A percentile compares a stretch with the other conserved stretches of the same genome.
Evolutionary conservation across 2,113 vertebrate species (phyloP).

Genomic region (Aix galericulata): DNA sequence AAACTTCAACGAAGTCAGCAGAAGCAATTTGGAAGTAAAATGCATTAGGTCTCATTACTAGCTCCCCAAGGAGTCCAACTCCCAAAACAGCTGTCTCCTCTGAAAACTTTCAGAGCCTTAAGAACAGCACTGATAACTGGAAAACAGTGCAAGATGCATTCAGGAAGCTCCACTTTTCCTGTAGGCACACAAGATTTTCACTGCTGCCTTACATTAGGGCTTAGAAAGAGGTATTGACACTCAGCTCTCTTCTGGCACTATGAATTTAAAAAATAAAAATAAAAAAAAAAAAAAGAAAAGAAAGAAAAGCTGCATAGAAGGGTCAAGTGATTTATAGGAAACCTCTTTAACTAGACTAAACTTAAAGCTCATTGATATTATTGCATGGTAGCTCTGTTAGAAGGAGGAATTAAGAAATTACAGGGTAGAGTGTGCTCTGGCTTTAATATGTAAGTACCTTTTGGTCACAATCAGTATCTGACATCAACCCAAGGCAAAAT

Average conservation of each 20-base stretch:
- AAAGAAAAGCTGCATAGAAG: not conserved
- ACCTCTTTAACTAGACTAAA: not conserved
- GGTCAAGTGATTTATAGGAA: not conserved
- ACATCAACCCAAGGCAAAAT: not conserved
- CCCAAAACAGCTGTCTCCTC: not conserved
- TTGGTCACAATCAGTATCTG: not conserved
- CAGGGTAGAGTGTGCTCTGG: not conserved
- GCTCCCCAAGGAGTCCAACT: not conserved
- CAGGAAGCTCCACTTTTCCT: not conserved
- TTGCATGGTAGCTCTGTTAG: not conserved
- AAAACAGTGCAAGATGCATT: not conserved
- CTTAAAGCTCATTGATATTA: not conserved
- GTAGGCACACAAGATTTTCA: not conserved
- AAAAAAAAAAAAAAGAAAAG: no score
- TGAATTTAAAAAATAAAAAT: no score
- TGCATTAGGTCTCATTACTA: not conserved
- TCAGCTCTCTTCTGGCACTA: not conserved
- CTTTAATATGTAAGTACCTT: not conserved
- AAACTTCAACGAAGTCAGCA: slow-evolving; percentile 19
- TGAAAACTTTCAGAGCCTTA: not conserved
- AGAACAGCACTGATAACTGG: not conserved
- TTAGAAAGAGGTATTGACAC: not conserved
- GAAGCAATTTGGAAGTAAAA: slow-evolving; percentile 1
- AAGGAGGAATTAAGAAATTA: not conserved
- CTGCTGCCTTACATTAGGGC: not conserved